Evolutionary conservation across 2,888 invertebrate species (phyloP).

Genomic region (Eucera pruinosa): DNA sequence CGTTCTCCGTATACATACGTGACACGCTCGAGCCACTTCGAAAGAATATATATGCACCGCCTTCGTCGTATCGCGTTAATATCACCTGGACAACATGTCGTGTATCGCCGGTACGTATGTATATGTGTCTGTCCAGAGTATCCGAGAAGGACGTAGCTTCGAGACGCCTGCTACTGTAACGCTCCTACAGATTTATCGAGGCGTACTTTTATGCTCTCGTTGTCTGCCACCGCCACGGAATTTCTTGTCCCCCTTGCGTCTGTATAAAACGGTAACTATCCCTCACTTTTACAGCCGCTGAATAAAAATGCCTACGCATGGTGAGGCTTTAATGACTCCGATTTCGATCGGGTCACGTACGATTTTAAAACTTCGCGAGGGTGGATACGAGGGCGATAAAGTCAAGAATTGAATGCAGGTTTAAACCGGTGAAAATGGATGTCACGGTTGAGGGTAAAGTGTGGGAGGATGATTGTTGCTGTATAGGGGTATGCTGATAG

Average conservation of each 20-base stretch:
- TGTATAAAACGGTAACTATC: slow-evolving; percentile 15
- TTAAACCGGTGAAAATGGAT: background rate
- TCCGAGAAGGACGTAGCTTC: slow-evolving; percentile 12
- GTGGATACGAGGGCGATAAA: background rate
- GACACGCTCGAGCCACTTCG: slow-evolving; percentile 37
- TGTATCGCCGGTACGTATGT: slow-evolving; percentile 17
- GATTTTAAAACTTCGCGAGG: background rate
- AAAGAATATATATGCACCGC: slow-evolving; percentile 53
- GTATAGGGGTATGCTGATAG: too few species aligned
- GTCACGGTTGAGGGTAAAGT: background rate
- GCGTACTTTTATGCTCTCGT: slow-evolving; percentile 45
- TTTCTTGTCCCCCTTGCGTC: background rate
- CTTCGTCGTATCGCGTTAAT: slow-evolving; percentile 53
- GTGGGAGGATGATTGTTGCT: background rate
- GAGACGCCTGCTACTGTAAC: slow-evolving; percentile 49
- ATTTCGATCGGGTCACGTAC: background rate
- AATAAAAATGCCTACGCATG: slow-evolving; percentile 27
- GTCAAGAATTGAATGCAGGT: background rate
- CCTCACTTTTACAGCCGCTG: slow-evolving; percentile 9
- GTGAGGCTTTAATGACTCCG: slow-evolving; percentile 26
- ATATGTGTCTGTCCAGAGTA: background rate
- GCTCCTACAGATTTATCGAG: slow-evolving; percentile 52
- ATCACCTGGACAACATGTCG: slow-evolving; percentile 48
- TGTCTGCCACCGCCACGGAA: slow-evolving; percentile 26
- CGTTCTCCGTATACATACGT: slow-evolving; percentile 23